Conservation (phyloP, 37 sponge, comb jelly and placozoan genomes). For the Cladorhizidae sp. region DNA sequence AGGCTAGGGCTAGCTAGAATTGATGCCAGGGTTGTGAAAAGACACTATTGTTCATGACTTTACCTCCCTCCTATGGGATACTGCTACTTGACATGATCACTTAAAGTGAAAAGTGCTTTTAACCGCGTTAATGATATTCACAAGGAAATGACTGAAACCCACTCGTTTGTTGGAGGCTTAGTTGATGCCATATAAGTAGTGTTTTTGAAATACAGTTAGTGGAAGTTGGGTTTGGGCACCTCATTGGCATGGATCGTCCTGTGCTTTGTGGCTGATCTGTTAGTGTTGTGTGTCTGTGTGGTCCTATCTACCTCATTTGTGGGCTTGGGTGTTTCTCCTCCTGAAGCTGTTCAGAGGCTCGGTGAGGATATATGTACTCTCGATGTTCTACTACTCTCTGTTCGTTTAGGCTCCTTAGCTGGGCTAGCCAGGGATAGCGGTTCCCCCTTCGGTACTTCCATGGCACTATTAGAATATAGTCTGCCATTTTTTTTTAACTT, state of each 20-base stretch:
- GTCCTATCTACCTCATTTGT: neutral
- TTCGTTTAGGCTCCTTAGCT: conserved; percentile 21
- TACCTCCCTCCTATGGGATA: too few species aligned
- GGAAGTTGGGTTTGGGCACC: conserved; percentile 47
- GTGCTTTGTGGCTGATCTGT: conserved; percentile 53
- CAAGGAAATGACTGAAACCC: conserved; percentile 8
- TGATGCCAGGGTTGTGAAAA: too few species aligned
- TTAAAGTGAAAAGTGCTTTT: too few species aligned
- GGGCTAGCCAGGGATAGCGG: conserved; percentile 21
- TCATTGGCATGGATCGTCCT: conserved; percentile 69
- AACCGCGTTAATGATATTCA: too few species aligned
- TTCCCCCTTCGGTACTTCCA: conserved; percentile 51
- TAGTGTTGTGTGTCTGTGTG: conserved; percentile 43
- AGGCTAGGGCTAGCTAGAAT: too few species aligned
- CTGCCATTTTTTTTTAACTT: conserved; percentile 39
- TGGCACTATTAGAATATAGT: conserved; percentile 66
- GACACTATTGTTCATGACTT: too few species aligned
- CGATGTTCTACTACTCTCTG: conserved; percentile 30
- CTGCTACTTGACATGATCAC: too few species aligned
- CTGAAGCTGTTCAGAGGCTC: conserved; percentile 45
- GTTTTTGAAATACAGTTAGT: neutral
- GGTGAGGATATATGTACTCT: conserved; percentile 51
- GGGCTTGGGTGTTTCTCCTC: conserved; percentile 15
- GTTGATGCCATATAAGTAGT: neutral
- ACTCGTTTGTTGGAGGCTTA: neutral